phyloP scores from a whole-genome alignment of 2,888 invertebrate species.

The Xylocampa areola region DNA sequence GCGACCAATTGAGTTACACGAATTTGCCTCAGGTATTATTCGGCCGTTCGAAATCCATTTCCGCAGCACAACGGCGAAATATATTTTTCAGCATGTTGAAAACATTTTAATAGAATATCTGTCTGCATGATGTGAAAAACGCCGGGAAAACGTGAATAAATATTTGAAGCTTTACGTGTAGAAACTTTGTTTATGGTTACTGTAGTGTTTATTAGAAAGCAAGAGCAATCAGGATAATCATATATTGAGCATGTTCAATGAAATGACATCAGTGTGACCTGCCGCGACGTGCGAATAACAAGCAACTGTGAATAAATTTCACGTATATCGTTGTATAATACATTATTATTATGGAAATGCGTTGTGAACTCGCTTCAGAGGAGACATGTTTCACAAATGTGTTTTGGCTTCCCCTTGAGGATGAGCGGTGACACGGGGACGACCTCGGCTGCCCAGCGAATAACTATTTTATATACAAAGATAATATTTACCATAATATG shows the following conservation, averaged over 20 bases:
- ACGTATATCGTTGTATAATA: conserved; percentile 63
- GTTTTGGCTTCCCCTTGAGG: conserved; percentile 64
- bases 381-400: conserved; percentile 58
- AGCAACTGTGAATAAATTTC: conserved; percentile 70
- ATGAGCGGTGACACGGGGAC: conserved; percentile 56
- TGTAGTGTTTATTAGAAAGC: conserved; percentile 18
- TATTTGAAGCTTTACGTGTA: conserved; percentile 13
- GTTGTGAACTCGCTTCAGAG: conserved; percentile 57
- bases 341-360: conserved; percentile 68
- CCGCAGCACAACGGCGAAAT: conserved; percentile 49
- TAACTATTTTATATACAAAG: conserved; percentile 34
- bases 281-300: conserved; percentile 60
- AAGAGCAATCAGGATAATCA: conserved; percentile 25
- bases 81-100: conserved; percentile 66
- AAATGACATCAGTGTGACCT: conserved; percentile 54
- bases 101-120: conserved; percentile 60
- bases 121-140: conserved; percentile 23
- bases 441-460: conserved; percentile 52
- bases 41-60: conserved; percentile 60
- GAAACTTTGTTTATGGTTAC: background rate
- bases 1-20: conserved; percentile 26
- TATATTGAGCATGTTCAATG: conserved; percentile 25
- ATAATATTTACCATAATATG: conserved; percentile 5
- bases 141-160: conserved; percentile 22
- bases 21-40: conserved; percentile 51